Percentiles rank a stretch among this genome's conserved stretches.
Conservation (phyloP, 1,140 invertebrate species). For the Camponotus floridanus region DNA sequence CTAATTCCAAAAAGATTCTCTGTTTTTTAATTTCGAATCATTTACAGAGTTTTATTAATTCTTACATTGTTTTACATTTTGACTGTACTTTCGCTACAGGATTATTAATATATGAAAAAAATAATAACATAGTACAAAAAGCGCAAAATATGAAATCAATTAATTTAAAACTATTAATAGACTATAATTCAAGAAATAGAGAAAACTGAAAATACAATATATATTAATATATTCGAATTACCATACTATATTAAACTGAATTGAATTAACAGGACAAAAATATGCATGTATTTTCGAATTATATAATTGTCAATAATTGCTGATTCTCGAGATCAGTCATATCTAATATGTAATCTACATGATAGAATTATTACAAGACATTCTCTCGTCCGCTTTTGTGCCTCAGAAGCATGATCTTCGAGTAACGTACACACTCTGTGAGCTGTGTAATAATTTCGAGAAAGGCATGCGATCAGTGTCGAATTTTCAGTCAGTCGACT, state of each 20-base stretch:
- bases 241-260: not conserved
- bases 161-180: not conserved
- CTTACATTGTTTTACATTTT: not conserved
- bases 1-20: not conserved
- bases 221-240: too few relatives aligned
- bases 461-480: slow-evolving; percentile 59
- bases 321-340: not conserved
- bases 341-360: not conserved
- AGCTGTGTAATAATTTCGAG: slow-evolving; percentile 25
- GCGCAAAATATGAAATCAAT: not conserved
- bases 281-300: not conserved
- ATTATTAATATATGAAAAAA: not conserved
- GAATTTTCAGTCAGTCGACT: slow-evolving; percentile 72
- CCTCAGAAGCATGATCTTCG: slow-evolving; percentile 2
- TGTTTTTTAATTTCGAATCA: too few relatives aligned
- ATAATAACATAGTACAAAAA: not conserved
- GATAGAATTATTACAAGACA: not conserved
- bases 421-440: slow-evolving; percentile 31
- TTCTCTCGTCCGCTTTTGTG: slow-evolving; percentile 21
- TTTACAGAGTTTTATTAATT: not conserved
- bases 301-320: not conserved
- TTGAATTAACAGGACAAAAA: slow-evolving; percentile 1
- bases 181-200: not conserved
- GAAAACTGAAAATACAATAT: not conserved
- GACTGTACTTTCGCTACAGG: not conserved